Conservation (phyloP, 2,113 vertebrate species). For the Psittacula cyanocephala region DNA sequence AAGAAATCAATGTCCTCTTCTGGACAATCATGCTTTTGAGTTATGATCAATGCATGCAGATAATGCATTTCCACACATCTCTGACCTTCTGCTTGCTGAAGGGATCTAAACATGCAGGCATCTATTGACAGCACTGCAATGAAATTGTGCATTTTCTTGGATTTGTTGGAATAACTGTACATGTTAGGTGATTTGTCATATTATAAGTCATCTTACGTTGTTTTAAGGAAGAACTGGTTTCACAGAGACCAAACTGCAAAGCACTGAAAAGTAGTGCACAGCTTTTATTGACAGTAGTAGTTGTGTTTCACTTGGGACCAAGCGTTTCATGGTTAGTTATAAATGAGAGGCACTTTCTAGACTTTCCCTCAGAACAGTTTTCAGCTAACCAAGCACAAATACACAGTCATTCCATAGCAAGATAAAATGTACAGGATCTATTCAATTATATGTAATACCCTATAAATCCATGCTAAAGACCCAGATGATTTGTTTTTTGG, state of each 20-base stretch:
- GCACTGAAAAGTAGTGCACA: neutral
- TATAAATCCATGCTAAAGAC: neutral
- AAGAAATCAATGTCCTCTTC: slow-evolving; percentile 49
- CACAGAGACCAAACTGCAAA: neutral
- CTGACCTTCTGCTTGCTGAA: slow-evolving; percentile 25
- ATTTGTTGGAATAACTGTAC: neutral
- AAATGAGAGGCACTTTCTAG: neutral
- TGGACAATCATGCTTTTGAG: slow-evolving; percentile 30
- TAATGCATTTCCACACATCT: slow-evolving; percentile 25
- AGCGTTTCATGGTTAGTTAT: neutral
- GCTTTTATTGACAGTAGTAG: neutral
- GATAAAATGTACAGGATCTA: neutral
- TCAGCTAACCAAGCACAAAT: neutral
- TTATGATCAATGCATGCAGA: slow-evolving; percentile 33
- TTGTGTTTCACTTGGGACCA: neutral
- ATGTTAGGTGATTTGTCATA: neutral
- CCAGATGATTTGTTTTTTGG: neutral
- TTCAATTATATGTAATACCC: neutral
- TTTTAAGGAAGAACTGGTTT: neutral
- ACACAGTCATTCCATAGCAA: neutral
- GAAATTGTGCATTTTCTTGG: neutral
- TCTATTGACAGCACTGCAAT: neutral
- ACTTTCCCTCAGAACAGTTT: neutral
- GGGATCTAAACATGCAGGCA: neutral
- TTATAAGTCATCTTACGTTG: neutral